A percentile compares a stretch with the other conserved stretches of the same genome.
Conservation (phyloP, 2,888 invertebrate genomes). For the Hymenopus coronatus region DNA sequence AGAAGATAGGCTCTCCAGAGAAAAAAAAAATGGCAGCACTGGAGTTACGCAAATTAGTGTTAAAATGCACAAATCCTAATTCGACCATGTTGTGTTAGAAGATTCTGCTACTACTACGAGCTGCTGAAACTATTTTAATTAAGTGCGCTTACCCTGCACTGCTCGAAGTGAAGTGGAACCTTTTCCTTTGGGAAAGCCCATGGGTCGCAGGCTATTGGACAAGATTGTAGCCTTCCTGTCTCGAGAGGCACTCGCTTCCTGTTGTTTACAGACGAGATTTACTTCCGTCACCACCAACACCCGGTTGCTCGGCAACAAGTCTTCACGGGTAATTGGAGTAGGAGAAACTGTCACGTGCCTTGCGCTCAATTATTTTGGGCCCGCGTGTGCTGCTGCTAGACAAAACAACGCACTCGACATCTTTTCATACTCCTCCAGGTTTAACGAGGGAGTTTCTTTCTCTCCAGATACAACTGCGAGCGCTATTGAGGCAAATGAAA, state of each 20-base stretch:
- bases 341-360: neutral
- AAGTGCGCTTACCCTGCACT: too few relatives aligned
- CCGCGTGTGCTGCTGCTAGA: neutral
- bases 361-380: neutral
- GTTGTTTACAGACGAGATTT: neutral
- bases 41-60: too few relatives aligned
- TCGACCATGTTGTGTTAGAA: too few relatives aligned
- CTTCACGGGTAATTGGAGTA: neutral
- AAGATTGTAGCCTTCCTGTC: neutral
- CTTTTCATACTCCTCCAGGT: too few relatives aligned
- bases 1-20: too few relatives aligned
- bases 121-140: too few relatives aligned
- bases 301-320: neutral
- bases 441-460: neutral
- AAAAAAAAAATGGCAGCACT: too few relatives aligned
- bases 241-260: neutral
- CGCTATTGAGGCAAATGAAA: neutral
- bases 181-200: neutral
- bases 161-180: neutral
- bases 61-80: too few relatives aligned
- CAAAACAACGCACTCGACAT: neutral
- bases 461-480: neutral
- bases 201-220: neutral
- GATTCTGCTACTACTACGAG: too few relatives aligned
- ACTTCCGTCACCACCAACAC: neutral